These are phyloP conservation scores for Metalampra italica DNA, from an alignment of 2,888 invertebrate genomes.

Conservation along the genomic window DNA sequence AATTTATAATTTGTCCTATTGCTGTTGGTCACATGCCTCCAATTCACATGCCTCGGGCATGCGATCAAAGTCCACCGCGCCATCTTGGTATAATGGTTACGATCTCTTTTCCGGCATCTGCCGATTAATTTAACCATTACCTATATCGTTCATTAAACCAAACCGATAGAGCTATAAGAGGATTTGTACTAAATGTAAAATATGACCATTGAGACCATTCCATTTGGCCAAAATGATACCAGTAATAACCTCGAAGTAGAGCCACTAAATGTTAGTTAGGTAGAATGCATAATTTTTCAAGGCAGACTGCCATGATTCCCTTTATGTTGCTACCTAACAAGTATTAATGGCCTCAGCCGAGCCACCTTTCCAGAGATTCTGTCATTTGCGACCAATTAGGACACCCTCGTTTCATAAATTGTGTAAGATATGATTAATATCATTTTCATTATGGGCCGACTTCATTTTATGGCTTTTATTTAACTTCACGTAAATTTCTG, in stretches of 20 bases:
- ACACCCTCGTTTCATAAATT: constrained; percentile 50
- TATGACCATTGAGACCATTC: constrained; percentile 3
- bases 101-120: too few species aligned
- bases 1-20: too few species aligned
- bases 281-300: constrained; percentile 61
- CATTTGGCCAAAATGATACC: constrained; percentile 4
- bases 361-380: constrained; percentile 44
- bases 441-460: constrained; percentile 30
- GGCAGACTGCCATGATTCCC: constrained; percentile 49
- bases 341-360: constrained; percentile 51
- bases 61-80: too few species aligned
- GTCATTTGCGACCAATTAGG: constrained; percentile 62
- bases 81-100: too few species aligned
- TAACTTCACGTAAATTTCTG: constrained; percentile 4
- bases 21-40: too few species aligned
- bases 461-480: constrained; percentile 10
- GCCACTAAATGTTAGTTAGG: constrained; percentile 34
- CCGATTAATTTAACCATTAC: too few species aligned
- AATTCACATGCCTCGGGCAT: too few species aligned
- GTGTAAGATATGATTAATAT: constrained; percentile 49
- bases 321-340: constrained; percentile 61
- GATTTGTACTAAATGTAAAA: constrained; percentile 7
- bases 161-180: constrained; percentile 20
- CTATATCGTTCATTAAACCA: constrained; percentile 1
- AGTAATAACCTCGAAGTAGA: constrained; percentile 7